These are phyloP conservation scores for Bombus consobrinus DNA, from an alignment of 1,140 invertebrate species.

Conservation along the genomic window DNA sequence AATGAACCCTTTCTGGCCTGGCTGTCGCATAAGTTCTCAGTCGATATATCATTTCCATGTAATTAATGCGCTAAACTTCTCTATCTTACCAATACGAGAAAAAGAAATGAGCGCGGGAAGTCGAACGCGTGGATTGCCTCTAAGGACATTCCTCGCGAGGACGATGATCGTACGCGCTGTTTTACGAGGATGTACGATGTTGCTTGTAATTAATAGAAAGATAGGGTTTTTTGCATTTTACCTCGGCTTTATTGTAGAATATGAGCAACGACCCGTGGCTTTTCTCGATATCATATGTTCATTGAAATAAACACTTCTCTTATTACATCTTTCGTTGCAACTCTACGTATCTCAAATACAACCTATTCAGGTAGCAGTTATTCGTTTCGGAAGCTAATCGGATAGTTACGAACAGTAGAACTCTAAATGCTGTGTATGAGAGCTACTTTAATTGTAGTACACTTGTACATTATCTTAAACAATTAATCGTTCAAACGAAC, in stretches of 20 bases:
- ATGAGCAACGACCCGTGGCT: no score
- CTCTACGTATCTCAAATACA: no score
- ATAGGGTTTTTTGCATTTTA: no score
- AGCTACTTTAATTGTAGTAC: not conserved
- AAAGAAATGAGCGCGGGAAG: not conserved
- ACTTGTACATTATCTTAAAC: not conserved
- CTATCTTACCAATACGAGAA: not conserved
- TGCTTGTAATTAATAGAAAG: no score
- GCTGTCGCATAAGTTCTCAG: not conserved
- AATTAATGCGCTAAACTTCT: constrained; percentile 11
- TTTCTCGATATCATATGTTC: no score
- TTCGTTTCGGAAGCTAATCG: no score
- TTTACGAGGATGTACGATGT: no score
- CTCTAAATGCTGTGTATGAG: not conserved
- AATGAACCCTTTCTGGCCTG: constrained; percentile 36
- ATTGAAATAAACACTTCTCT: no score
- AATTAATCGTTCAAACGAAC: not conserved
- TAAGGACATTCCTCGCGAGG: not conserved
- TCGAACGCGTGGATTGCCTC: not conserved
- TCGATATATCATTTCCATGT: constrained; percentile 38
- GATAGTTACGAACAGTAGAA: no score
- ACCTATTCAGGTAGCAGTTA: no score
- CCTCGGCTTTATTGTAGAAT: no score
- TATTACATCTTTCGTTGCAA: no score
- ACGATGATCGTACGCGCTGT: not conserved